These are phyloP conservation scores for Achlya flavicornis DNA, from an alignment of 2,888 invertebrate species.

Conservation along the genomic window DNA sequence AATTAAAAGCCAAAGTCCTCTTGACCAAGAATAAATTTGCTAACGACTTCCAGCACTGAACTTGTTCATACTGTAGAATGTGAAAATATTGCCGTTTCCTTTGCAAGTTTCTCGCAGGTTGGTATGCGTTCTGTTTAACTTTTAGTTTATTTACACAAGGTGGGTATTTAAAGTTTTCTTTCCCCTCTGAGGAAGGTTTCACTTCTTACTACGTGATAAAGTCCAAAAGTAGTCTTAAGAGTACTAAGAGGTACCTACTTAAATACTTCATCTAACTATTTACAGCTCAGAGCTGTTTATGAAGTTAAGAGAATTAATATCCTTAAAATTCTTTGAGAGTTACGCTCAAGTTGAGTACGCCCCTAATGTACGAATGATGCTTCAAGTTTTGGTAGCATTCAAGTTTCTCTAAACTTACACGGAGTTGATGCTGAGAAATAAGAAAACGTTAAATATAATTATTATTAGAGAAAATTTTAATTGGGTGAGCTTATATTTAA, in stretches of 20 bases:
- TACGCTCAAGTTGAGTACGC: background rate
- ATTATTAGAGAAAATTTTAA: background rate
- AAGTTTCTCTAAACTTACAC: background rate
- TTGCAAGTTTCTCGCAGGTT: conserved; percentile 10
- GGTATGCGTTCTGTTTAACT: conserved; percentile 13
- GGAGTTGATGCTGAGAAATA: background rate
- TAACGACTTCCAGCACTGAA: background rate
- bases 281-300: background rate
- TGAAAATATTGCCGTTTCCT: conserved; percentile 14
- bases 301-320: conserved; percentile 6
- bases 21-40: background rate
- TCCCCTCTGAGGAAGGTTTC: background rate
- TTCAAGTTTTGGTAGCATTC: background rate
- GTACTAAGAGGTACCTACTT: background rate
- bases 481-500: background rate
- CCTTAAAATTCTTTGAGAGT: background rate
- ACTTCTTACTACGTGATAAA: background rate
- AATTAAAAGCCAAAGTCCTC: background rate
- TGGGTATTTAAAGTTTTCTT: background rate
- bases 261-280: background rate
- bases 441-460: background rate
- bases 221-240: background rate
- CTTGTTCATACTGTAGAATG: background rate
- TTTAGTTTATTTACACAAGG: conserved; percentile 12
- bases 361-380: conserved; percentile 3